These are phyloP conservation scores for Cantharis rufa DNA, from an alignment of 2,888 invertebrate species.

Conservation along the genomic window DNA sequence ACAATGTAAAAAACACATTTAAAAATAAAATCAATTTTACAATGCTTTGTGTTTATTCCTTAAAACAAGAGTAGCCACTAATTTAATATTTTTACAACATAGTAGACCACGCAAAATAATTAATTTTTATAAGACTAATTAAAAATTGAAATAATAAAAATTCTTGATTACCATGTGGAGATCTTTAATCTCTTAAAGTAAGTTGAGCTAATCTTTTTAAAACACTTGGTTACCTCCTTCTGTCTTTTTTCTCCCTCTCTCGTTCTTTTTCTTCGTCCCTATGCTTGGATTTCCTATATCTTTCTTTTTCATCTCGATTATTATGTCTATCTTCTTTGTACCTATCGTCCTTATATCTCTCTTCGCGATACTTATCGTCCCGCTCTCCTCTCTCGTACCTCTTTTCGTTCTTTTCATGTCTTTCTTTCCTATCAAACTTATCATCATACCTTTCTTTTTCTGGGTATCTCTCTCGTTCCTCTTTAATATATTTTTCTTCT, in stretches of 20 bases:
- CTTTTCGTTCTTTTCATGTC: slow-evolving; percentile 43
- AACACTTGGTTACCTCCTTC: slow-evolving; percentile 14
- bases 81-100: not conserved
- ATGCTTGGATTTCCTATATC: slow-evolving; percentile 45
- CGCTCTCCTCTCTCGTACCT: slow-evolving; percentile 43
- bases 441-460: slow-evolving; percentile 43
- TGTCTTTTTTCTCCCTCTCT: slow-evolving; percentile 35
- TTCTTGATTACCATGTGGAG: not conserved
- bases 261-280: slow-evolving; percentile 42
- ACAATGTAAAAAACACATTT: not conserved
- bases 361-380: slow-evolving; percentile 40
- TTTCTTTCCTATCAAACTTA: slow-evolving; percentile 42
- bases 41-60: not conserved
- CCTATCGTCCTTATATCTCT: slow-evolving; percentile 45
- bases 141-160: not conserved
- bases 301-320: slow-evolving; percentile 34
- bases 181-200: not conserved
- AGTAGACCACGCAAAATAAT: not conserved
- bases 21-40: not conserved
- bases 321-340: slow-evolving; percentile 38
- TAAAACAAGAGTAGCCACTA: not conserved
- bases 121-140: not conserved
- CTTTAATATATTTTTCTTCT: slow-evolving; percentile 37
- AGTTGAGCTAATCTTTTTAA: not conserved
- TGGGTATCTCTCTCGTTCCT: slow-evolving; percentile 43